Evolutionary conservation across 2,113 vertebrate genomes (phyloP).

Genomic region (Felis catus): F.catus_Fca126_mat1.0 CM031420.1:96277501-96278000

Average conservation of each 20-base stretch:
- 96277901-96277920: not conserved
- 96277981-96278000: not conserved
- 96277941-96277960: not conserved
- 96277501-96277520: constrained; percentile 45
- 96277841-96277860: constrained; percentile 55
- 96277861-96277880: constrained; percentile 1
- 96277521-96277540: constrained; percentile 5
- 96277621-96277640: constrained; percentile 7
- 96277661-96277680: constrained; percentile 57
- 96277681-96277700: constrained; percentile 58
- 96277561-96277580: not conserved
- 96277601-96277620: constrained; percentile 18
- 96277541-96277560: not conserved
- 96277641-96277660: constrained; percentile 20
- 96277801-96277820: constrained; percentile 50
- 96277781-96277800: constrained; percentile 49
- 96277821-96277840: constrained; percentile 59
- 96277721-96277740: constrained; percentile 48
- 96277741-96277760: constrained; percentile 49
- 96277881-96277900: constrained; percentile 12
- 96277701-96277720: constrained; percentile 67
- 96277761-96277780: constrained; percentile 55
- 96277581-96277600: not conserved
- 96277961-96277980: not conserved
- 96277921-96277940: not conserved